Conservation (phyloP, 2,797 vertebrate species). For the Carcharodon carcharias region DNA sequence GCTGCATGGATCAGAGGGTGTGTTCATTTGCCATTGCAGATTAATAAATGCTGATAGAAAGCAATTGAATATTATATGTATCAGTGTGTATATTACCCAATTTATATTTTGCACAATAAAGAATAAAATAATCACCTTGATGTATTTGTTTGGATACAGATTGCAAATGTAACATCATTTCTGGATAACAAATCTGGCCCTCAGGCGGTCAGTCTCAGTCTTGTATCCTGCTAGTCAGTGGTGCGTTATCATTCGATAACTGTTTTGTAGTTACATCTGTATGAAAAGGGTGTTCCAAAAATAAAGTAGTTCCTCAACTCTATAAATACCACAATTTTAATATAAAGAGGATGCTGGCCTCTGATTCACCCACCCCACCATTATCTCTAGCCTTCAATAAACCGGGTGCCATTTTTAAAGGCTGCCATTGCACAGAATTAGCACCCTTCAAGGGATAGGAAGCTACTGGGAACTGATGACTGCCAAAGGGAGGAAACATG, state of each 20-base stretch:
- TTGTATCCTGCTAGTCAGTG: background rate
- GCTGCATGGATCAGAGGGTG: background rate
- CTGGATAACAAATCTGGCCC: background rate
- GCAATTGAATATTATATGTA: background rate
- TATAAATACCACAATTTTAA: background rate
- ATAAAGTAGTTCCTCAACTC: background rate
- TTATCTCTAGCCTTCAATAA: too few relatives aligned
- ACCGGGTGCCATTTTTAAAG: too few relatives aligned
- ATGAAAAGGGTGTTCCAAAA: background rate
- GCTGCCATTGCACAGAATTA: too few relatives aligned
- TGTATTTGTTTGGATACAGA: background rate
- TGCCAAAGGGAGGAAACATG: too few relatives aligned
- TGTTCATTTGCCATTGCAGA: background rate
- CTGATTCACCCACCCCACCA: too few relatives aligned
- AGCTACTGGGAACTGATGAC: too few relatives aligned
- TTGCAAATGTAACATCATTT: background rate
- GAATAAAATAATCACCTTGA: too few relatives aligned
- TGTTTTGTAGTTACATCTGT: background rate
- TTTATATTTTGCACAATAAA: background rate
- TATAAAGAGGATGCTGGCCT: too few relatives aligned
- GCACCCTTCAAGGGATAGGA: too few relatives aligned
- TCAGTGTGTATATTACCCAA: background rate
- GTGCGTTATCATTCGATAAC: background rate
- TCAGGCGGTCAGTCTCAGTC: too few relatives aligned
- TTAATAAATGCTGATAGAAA: background rate